Percentiles rank a stretch among this genome's conserved stretches.
These are phyloP conservation scores for Campoletis sonorensis DNA, from an alignment of 1,140 invertebrate species.

Conservation along the genomic window DNA sequence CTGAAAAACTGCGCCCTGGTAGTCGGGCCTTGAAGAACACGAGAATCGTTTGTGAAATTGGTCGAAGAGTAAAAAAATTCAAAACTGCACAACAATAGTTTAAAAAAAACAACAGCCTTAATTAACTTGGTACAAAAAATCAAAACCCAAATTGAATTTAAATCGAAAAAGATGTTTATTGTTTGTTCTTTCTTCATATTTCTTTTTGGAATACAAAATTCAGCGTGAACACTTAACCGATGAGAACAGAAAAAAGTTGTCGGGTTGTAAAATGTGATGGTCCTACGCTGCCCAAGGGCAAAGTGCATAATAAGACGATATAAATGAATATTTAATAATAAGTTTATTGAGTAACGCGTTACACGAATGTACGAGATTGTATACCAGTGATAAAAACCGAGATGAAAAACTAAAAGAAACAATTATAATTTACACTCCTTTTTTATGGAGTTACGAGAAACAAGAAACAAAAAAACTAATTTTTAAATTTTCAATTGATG, in stretches of 20 bases:
- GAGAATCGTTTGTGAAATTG: no score
- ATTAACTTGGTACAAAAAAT: neutral
- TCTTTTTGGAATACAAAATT: neutral
- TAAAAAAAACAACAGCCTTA: no score
- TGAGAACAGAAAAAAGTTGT: no score
- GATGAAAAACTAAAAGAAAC: slow-evolving; percentile 17
- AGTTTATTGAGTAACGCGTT: slow-evolving; percentile 54
- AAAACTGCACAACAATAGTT: no score
- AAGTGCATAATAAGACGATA: slow-evolving; percentile 69
- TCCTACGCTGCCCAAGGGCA: slow-evolving; percentile 65
- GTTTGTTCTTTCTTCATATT: no score
- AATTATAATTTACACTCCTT: neutral
- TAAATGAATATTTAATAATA: slow-evolving; percentile 54
- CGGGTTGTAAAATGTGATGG: slow-evolving; percentile 59
- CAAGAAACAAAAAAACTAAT: slow-evolving; percentile 59
- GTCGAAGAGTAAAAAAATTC: no score
- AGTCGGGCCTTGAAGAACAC: no score
- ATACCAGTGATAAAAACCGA: slow-evolving; percentile 62
- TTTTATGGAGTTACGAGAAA: no score
- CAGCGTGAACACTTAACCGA: neutral
- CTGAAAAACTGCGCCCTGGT: neutral
- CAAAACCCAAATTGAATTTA: neutral
- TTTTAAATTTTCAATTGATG: slow-evolving; percentile 55
- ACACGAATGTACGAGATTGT: slow-evolving; percentile 55
- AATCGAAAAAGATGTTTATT: no score